Evolutionary conservation across 2,113 vertebrate species (phyloP), one percentile per base, ranked within the genome.

Genomic region (Telmatochromis sp.): DNA sequence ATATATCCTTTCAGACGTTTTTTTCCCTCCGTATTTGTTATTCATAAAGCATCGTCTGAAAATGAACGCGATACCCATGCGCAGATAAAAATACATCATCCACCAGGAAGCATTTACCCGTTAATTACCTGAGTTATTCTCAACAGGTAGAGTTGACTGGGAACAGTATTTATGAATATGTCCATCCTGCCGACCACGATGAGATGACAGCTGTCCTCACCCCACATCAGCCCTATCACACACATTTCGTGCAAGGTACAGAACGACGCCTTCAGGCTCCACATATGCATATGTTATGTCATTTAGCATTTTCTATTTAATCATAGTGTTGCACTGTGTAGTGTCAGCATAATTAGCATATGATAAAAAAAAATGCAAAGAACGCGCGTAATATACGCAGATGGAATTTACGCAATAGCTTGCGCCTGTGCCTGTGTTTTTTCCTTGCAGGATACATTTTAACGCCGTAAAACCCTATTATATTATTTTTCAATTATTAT

Each of bases 121-220:
- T 86, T 89, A 45, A 85, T 92, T 83, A 94, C 86, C 81, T 80
- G 83, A 88, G 89, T 84, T 94, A 35, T 93, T 96, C 95, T 96
- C 96, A 96, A 96, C 97, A 99, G 99, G 98, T 99, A 97, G 99
- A 99, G 95, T 97, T 99, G 97, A 99, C 99, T n/a, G 99, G 99
- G 92, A 99, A 99, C 86, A 99, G 99, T 92, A 99, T 99, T 96
- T 99, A 98, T 33, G 99, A 99, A 75, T 99, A 99, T 86, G 98
- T 99, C 89, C 99, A 99, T 87, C 99, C 98, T 0, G 99, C 99
- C 2, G 98, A 99, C 92, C 99, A 99, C 8, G 99, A 99, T 2
- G 99, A 99, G 96, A 99, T 99, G 99, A 99, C 99, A 0, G 98
- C 99, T 0, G 99, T 99, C 37, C 97, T 99, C 50, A 99, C 99